Evolutionary conservation across 1,140 invertebrate genomes (phyloP).

Genomic region (Halictus rubicundus): DNA sequence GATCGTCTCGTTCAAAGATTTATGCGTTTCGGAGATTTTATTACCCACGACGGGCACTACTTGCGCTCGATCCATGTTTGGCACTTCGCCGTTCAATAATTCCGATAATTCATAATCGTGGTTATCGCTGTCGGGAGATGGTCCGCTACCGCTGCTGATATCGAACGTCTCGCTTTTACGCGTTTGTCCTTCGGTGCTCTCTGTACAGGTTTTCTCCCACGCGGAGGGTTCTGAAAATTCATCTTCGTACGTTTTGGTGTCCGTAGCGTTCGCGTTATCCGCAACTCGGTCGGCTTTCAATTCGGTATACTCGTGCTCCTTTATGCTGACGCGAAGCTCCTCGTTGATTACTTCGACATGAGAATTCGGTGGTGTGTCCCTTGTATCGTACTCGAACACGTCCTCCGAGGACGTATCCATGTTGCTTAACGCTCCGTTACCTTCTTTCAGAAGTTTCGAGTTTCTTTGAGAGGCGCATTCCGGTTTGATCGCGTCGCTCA

Average conservation of each 20-base stretch:
- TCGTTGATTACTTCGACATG: slow-evolving; percentile 74
- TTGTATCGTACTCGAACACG: slow-evolving; percentile 70
- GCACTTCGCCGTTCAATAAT: slow-evolving; percentile 62
- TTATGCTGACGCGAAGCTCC: slow-evolving; percentile 52
- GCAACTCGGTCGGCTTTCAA: slow-evolving; percentile 29
- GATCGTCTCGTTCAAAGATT: slow-evolving; percentile 75
- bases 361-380: slow-evolving; percentile 77
- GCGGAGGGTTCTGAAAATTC: slow-evolving; percentile 71
- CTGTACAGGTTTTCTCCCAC: slow-evolving; percentile 74
- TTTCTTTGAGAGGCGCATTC: slow-evolving; percentile 46
- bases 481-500: slow-evolving; percentile 65
- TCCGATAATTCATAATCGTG: slow-evolving; percentile 71
- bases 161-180: slow-evolving; percentile 77
- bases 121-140: slow-evolving; percentile 72
- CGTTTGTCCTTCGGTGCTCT: slow-evolving; percentile 72
- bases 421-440: slow-evolving; percentile 49
- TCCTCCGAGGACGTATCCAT: slow-evolving; percentile 72
- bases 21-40: slow-evolving; percentile 73
- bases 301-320: slow-evolving; percentile 69
- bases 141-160: slow-evolving; percentile 75
- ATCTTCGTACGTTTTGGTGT: slow-evolving; percentile 64
- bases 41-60: slow-evolving; percentile 53
- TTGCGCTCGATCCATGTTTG: slow-evolving; percentile 56
- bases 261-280: slow-evolving; percentile 40
- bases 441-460: slow-evolving; percentile 39